Evolutionary conservation across 1,140 invertebrate genomes (phyloP), one percentile per base, ranked within the genome.

Genomic region (Heterodera carotae): DNA sequence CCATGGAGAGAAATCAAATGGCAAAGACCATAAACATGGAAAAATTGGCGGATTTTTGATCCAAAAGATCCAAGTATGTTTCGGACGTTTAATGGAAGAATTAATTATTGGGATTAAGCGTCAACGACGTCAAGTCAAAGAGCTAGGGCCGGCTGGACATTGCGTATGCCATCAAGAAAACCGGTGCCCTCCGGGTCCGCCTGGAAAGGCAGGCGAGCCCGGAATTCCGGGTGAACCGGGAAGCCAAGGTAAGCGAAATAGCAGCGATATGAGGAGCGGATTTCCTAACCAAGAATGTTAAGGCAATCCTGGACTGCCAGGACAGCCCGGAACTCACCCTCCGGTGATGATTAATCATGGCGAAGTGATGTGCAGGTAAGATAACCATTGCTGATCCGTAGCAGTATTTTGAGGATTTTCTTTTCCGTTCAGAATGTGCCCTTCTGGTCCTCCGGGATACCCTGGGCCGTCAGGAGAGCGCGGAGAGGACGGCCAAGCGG

Each of bases 281-380:
- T 3, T 25, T 31, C 12, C 29, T 29, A 76, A 76, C 27, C 39
- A 12, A 29, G 36, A 43, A 27, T 25, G n/a, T 39, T 29, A 36
- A 48, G 76, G 76, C 7, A 43, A 27, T 25, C 29, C 43, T 8
- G 76, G 76, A 10, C 48, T 59, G 31, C n/a, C 29, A 2, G 76
- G 76, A 31, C 53, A 56, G 39, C 34, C 33, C 43, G 76, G 76
- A 2, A 69, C 29, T 25, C 64, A 56, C 22, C 76, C 76, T 29
- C 76, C 76, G 15, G 69, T 77, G 31, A 77, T 77, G 76, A 76
- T 76, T 8, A 39, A 71, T 25, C 69, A 56, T n/a, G 69, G 56
- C n/a, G 76, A 77, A 66, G 69, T 74, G 27, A 74, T 12, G n/a
- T 74, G 72, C 72, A 56, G 72, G 72, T 74, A 59, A 62, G 29